A percentile compares a stretch with the other conserved stretches of the same genome.
Conservation (phyloP, 2,113 vertebrate genomes). For the Columba livia region DNA sequence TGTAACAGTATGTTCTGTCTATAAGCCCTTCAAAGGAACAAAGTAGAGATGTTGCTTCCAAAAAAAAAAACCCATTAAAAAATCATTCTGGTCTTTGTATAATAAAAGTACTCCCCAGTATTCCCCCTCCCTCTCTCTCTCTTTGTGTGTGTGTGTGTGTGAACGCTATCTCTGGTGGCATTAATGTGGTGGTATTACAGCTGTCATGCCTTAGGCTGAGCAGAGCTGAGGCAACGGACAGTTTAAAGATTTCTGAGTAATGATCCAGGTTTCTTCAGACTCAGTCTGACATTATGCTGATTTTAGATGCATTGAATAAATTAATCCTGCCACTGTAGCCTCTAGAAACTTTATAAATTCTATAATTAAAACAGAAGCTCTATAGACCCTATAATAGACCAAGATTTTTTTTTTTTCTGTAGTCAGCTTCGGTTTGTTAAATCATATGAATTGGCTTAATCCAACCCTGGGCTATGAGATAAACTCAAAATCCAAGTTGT, state of each 20-base stretch:
- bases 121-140: background rate
- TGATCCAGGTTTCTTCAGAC: background rate
- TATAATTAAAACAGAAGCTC: background rate
- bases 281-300: background rate
- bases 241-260: background rate
- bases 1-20: background rate
- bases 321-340: background rate
- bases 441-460: background rate
- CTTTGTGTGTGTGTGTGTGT: background rate
- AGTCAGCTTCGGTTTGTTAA: background rate
- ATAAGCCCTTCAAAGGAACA: background rate
- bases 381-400: background rate
- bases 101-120: background rate
- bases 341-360: background rate
- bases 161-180: background rate
- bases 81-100: background rate
- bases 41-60: background rate
- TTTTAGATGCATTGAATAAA: background rate
- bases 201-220: background rate
- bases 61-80: background rate
- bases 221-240: background rate
- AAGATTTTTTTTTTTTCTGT: background rate
- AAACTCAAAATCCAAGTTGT: background rate
- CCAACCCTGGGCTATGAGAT: background rate
- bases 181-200: background rate